Evolutionary conservation across 2,113 vertebrate species (phyloP).

Genomic region (Mesembrinibis cayennensis): DNA sequence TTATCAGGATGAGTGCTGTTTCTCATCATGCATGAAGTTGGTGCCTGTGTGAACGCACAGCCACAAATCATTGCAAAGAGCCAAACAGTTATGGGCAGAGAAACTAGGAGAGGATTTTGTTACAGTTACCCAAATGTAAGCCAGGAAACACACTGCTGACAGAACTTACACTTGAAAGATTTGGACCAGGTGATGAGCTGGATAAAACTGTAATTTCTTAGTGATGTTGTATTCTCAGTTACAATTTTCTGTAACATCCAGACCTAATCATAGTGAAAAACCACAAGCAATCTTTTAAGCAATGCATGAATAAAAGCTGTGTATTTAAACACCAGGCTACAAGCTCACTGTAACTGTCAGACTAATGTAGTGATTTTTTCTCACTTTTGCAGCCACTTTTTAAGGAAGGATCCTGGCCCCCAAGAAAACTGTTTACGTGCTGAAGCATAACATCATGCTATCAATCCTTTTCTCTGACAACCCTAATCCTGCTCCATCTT

Average conservation of each 20-base stretch:
- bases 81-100: background rate
- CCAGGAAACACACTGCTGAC: background rate
- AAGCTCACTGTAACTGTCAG: background rate
- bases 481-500: background rate
- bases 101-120: background rate
- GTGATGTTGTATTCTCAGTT: background rate
- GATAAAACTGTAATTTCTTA: background rate
- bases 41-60: background rate
- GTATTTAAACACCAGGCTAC: background rate
- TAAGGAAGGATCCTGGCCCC: background rate
- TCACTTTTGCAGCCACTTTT: background rate
- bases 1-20: background rate
- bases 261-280: background rate
- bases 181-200: background rate
- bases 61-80: background rate
- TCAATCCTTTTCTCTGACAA: background rate
- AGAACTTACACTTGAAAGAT: background rate
- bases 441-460: accelerated
- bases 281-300: background rate
- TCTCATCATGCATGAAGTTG: background rate
- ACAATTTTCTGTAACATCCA: background rate
- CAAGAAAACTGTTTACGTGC: background rate
- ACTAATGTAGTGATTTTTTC: background rate
- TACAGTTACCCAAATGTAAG: background rate
- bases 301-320: background rate